A percentile compares a stretch with the other conserved stretches of the same genome.
phyloP scores from a whole-genome alignment of 2,797 vertebrate species.

The Enteromius afrohamiltoni region DNA sequence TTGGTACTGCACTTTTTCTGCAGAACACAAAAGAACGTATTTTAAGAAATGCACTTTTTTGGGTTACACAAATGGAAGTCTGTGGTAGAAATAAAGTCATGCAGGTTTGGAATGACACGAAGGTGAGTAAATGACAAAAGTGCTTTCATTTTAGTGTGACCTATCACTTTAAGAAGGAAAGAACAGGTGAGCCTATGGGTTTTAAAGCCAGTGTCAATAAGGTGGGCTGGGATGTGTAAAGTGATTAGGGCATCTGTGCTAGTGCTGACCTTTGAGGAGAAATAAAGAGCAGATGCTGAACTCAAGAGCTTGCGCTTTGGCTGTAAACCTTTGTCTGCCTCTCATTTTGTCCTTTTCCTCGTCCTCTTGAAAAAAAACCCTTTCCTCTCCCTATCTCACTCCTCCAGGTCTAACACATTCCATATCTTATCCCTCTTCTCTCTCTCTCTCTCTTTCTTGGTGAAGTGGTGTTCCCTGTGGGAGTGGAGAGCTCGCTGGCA shows the following conservation, averaged over 20 bases:
- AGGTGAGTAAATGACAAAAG: background rate
- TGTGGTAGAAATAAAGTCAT: background rate
- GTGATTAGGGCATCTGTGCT: conserved; percentile 25
- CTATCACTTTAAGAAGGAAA: background rate
- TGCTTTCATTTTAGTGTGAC: background rate
- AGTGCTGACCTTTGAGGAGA: conserved; percentile 31
- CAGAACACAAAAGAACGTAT: background rate
- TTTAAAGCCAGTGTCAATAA: conserved; percentile 31
- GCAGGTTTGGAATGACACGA: background rate
- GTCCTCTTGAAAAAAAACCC: background rate
- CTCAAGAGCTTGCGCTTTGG: conserved; percentile 10
- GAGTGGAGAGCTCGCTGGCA: conserved; percentile 38
- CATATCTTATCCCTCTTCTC: conserved; percentile 56
- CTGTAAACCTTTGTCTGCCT: conserved; percentile 26
- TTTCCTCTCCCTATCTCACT: conserved; percentile 24
- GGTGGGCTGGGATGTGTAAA: conserved; percentile 22
- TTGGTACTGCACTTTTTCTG: background rate
- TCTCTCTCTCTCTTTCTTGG: conserved; percentile 57
- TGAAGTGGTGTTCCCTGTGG: conserved; percentile 48
- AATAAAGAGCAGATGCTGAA: conserved; percentile 23
- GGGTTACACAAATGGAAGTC: background rate
- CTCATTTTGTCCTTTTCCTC: conserved; percentile 39
- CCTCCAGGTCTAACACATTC: conserved; percentile 11
- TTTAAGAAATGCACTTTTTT: background rate
- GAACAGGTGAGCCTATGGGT: background rate